Evolutionary conservation across 1,140 invertebrate genomes (phyloP).

Genomic region (Glomeris maerens): DNA sequence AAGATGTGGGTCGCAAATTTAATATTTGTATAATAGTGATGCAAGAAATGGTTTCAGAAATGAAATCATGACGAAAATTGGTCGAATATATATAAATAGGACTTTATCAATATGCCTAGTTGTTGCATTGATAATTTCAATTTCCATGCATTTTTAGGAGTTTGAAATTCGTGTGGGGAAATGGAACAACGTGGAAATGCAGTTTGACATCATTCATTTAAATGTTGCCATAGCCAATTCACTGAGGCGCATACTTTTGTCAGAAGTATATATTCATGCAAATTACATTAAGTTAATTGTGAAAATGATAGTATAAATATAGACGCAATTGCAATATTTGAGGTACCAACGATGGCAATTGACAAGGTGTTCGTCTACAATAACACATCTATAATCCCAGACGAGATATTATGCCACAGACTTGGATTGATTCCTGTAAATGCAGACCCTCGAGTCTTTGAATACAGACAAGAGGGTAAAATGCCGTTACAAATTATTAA

Average conservation of each 20-base stretch:
- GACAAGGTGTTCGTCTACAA: slow-evolving; percentile 90
- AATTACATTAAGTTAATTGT: slow-evolving; percentile 7
- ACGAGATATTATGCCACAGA: slow-evolving; percentile 90
- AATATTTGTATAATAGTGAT: too few species aligned
- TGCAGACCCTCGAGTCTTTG: slow-evolving; percentile 85
- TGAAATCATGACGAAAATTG: background rate
- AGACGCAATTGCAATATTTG: slow-evolving; percentile 17
- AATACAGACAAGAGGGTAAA: slow-evolving; percentile 54
- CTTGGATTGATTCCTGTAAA: slow-evolving; percentile 86
- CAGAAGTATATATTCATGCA: slow-evolving; percentile 57
- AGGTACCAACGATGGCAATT: slow-evolving; percentile 94
- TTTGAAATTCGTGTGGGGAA: slow-evolving; percentile 25
- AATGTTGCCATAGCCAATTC: slow-evolving; percentile 83
- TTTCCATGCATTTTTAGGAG: slow-evolving; percentile 1
- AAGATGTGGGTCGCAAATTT: slow-evolving; percentile 27
- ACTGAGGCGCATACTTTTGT: slow-evolving; percentile 74
- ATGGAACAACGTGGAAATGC: slow-evolving; percentile 57
- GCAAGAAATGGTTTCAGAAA: background rate
- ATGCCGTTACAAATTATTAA: too few species aligned
- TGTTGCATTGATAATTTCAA: too few species aligned
- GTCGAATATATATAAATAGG: background rate
- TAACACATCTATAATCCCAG: slow-evolving; percentile 93
- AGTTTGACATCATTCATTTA: slow-evolving; percentile 88
- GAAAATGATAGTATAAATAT: background rate
- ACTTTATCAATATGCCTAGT: background rate